Base-by-base conservation (phyloP, 1,140 invertebrate species). In the Rhyzopertha dominica region DNA sequence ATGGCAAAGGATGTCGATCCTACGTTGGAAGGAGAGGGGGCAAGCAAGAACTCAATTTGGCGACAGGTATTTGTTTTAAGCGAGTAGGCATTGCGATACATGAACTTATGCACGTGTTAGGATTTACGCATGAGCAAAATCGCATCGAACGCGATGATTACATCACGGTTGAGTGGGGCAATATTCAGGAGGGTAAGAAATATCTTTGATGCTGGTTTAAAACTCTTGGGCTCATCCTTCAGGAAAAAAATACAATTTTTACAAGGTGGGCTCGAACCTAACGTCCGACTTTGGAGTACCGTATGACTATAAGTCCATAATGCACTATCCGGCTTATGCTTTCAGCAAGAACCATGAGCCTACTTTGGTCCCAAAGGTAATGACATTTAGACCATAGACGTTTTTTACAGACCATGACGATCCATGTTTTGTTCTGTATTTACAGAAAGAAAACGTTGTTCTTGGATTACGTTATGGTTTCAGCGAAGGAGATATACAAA, bases 71-170 rank as follows among this genome's bases (percentile, higher is more conserved):
- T n/a, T n/a, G n/a, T n/a, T 68, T 88, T 0, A 68, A 71, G 1
- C 81, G 81, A 47, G 80, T 83, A 26, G 82, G 85, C 3, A 87
- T 85, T 0, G 73, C 85, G n/a, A 69, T 86, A 20, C 90, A 94
- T 55, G 90, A 95, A 63, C 64, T 94, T 48, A 83, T 91, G 74
- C 90, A 95, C 53, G 82, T 84, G 0, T 56, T 86, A 13, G 90
- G 90, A 1, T 92, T 93, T 65, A 75, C 86, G 59, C 90, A 95
- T 62, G 89, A 93, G 59, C 90, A 93, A 61, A 90, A 82, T 53
- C 74, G 89, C 17, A 74, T 69, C 18, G 90, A 93, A 51, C 69
- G 90, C 12, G 89, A 92, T 56, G 69, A 80, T 17, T 86, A 75
- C 57, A 80, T 93, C 1, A 69, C 59, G 3, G 78, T 93, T 17